Base-by-base conservation (phyloP, 1,140 invertebrate species). In the Zelostemma sp. region DNA sequence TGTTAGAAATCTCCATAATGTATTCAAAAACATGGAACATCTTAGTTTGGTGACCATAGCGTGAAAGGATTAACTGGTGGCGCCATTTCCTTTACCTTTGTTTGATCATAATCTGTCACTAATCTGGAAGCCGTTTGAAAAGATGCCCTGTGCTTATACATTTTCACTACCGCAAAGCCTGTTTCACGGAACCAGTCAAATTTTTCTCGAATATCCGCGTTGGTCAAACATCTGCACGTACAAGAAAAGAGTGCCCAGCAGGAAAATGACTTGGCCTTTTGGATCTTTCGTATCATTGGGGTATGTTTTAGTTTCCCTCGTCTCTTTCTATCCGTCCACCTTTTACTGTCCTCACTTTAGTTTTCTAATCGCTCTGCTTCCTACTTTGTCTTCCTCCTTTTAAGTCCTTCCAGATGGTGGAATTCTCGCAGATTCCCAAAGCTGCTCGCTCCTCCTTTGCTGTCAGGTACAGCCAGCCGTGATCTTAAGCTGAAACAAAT, bases 351-450 rank as follows among this genome's bases (percentile, higher is more conserved):
- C 40, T 6, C 11, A 19, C 12, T 19, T 11, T 28, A 15, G 25
- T 14, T 48, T 45, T 38, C 45, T 18, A 6, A 14, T 53, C 55
- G 67, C 47, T n/a, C 38, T 64, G 35, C 53, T 51, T 53, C 43
- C 33, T 21, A n/a, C 28, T 55, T 65, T 55, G 48, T 49, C 47
- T 53, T 47, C 47, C 64, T 51, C 45, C 53, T 71, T 71, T 75
- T 80, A 81, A 83, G 78, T 77, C 76, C 53, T 81, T 81, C 79
- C 80, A 83, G 80, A 81, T 83, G 81, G 65, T 40, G 8, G 11
- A 21, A 38, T 59, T 54, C 18, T 45, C 43, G 35, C 18, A 38
- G 41, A 16, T 60, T 40, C 31, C 38, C 41, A 35, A 38, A 56
- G 35, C 40, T 57, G 41, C 17, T 18, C 25, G 18, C 31, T 40